Evolutionary conservation across 2,888 invertebrate genomes (phyloP), one percentile per base, ranked within the genome.

Genomic region (Bugulina stolonifera): DNA sequence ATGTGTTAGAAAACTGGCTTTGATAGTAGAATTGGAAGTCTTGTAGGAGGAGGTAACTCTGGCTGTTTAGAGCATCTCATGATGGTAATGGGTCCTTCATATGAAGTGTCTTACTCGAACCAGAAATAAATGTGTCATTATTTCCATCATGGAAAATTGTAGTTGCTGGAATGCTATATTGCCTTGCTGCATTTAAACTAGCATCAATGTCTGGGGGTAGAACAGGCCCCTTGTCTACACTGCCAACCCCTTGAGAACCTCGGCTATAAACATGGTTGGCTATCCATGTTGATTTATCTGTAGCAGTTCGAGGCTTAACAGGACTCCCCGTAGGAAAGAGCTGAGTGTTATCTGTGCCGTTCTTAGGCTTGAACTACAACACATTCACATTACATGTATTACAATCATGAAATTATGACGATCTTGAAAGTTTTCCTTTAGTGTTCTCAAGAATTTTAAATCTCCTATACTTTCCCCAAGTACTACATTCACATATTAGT

Each of bases 151-250:
- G 64, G 27, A 64, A 64, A 29, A 27, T 32, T 14, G 64, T 64
- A 5, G 64, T 64, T 14, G 64, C 64, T 32, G 64, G 64, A 64
- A 64, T 64, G 64, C 64, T 64, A n/a, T 64, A 64, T 64, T 64
- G 64, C n/a, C 64, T 64, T 32, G 64, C 29, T n/a, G 64, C 27
- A 64, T 64, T 64, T 34, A 64, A 64, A 64, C 32, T 64, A 22
- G 34, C 64, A 34, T 64, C 64, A 64, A 64, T 64, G 27, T 64
- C 64, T 14, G 64, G 64, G 18, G 64, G 32, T 64, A 64, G 32
- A 14, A 64, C n/a, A 10, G 32, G 64, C 5, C 64, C 64, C 34
- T 32, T 27, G 10, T 64, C 64, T 14, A 32, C 10, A 32, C 32
- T 64, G 32, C 64, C 64, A 29, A 64, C 64, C 32, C 64, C 64